These are phyloP conservation scores for Camponotus floridanus DNA, from an alignment of 1,140 invertebrate species.

Conservation along the genomic window DNA sequence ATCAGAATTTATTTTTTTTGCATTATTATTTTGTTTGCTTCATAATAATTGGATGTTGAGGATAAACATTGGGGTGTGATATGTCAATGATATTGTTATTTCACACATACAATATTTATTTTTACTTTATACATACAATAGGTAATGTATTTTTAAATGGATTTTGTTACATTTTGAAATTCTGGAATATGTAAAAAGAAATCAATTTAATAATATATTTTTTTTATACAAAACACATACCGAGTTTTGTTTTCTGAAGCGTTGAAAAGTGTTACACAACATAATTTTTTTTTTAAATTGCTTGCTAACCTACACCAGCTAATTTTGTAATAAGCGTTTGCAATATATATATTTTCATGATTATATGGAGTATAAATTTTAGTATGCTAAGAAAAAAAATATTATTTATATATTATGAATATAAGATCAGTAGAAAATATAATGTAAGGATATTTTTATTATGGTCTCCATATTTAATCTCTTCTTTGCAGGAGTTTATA, in stretches of 20 bases:
- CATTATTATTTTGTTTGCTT: not conserved
- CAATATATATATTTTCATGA: constrained; percentile 16
- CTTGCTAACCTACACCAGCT: constrained; percentile 3
- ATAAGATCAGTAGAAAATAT: constrained; percentile 64
- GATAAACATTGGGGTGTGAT: constrained; percentile 8
- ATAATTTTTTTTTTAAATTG: constrained; percentile 31
- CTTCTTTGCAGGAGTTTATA: constrained; percentile 20
- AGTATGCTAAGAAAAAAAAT: not conserved
- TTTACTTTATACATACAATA: no score
- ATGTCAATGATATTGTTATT: constrained; percentile 26
- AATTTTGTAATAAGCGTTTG: constrained; percentile 2
- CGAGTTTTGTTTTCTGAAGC: no score
- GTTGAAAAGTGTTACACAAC: not conserved
- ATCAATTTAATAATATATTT: constrained; percentile 11
- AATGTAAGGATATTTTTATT: constrained; percentile 44
- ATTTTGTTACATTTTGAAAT: constrained; percentile 12
- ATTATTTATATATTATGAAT: constrained; percentile 21
- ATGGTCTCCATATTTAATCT: constrained; percentile 28
- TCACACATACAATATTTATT: constrained; percentile 31
- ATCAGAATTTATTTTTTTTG: constrained; percentile 54
- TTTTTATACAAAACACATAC: constrained; percentile 13
- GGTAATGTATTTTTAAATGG: constrained; percentile 40
- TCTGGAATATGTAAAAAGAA: not conserved
- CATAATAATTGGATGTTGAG: not conserved
- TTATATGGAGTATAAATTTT: constrained; percentile 19